Conservation (phyloP, 2,888 invertebrate genomes). For the Platycheirus albimanus region DNA sequence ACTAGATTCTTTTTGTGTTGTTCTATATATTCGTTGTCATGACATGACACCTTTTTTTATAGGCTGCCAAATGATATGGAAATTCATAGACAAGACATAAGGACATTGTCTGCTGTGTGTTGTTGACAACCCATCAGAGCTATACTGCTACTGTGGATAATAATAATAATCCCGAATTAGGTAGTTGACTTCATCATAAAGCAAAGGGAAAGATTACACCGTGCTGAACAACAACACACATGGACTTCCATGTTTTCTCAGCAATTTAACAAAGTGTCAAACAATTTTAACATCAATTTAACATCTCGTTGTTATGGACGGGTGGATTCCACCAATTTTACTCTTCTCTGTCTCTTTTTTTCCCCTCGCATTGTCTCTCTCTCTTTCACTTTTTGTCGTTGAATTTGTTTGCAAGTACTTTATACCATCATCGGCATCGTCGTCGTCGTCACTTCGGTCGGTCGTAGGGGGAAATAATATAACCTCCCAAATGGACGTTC, state of each 20-base stretch:
- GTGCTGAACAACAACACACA: constrained; percentile 70
- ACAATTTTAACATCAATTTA: constrained; percentile 73
- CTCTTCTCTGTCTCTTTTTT: constrained; percentile 17
- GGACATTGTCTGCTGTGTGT: constrained; percentile 15
- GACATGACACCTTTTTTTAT: constrained; percentile 71
- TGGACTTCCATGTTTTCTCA: constrained; percentile 73
- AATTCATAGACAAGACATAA: constrained; percentile 54
- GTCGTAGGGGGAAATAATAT: constrained; percentile 46
- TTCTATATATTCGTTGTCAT: constrained; percentile 24
- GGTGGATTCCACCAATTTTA: constrained; percentile 46
- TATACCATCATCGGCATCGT: background rate
- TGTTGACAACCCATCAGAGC: constrained; percentile 57
- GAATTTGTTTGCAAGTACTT: constrained; percentile 48
- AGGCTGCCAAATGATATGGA: constrained; percentile 71
- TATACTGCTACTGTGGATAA: constrained; percentile 52
- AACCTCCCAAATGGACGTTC: constrained; percentile 62
- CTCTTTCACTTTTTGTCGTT: constrained; percentile 19
- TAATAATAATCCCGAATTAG: constrained; percentile 70
- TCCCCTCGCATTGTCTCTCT: no score
- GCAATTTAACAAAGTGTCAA: constrained; percentile 74
- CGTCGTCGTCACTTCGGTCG: no score
- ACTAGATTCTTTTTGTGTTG: no score
- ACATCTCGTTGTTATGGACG: constrained; percentile 70
- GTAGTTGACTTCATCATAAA: constrained; percentile 68
- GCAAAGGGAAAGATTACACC: constrained; percentile 68